Conservation (phyloP, 2,113 vertebrate species). For the Steatornis caripensis region DNA sequence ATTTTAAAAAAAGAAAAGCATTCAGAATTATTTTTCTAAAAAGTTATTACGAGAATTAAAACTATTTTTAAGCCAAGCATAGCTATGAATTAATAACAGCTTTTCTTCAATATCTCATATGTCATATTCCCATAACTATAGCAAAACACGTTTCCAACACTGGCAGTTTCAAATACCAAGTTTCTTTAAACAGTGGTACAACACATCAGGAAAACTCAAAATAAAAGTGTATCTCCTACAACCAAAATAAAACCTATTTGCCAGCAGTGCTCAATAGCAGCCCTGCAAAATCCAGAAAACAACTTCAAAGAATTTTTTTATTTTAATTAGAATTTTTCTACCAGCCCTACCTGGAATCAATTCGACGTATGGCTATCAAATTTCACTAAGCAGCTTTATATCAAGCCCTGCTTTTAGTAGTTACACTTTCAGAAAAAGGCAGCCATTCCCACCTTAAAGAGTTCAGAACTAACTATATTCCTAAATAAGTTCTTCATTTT, state of each 20-base stretch:
- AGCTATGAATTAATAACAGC: not conserved
- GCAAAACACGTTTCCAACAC: not conserved
- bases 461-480: not conserved
- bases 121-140: not conserved
- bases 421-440: not conserved
- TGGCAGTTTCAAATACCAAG: not conserved
- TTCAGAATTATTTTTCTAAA: not conserved
- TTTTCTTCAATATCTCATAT: not conserved
- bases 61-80: not conserved
- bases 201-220: not conserved
- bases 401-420: not conserved
- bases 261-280: not conserved
- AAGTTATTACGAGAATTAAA: not conserved
- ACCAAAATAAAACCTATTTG: not conserved
- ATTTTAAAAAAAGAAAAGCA: not conserved
- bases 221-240: not conserved
- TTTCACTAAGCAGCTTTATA: not conserved
- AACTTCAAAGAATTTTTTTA: not conserved
- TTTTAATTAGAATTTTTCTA: not conserved
- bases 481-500: not conserved
- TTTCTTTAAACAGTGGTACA: not conserved
- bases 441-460: not conserved
- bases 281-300: not conserved
- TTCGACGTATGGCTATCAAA: not conserved
- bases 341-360: not conserved